Evolutionary conservation across 2,113 vertebrate genomes (phyloP).

Genomic region (Nerophis lumbriciformis): DNA sequence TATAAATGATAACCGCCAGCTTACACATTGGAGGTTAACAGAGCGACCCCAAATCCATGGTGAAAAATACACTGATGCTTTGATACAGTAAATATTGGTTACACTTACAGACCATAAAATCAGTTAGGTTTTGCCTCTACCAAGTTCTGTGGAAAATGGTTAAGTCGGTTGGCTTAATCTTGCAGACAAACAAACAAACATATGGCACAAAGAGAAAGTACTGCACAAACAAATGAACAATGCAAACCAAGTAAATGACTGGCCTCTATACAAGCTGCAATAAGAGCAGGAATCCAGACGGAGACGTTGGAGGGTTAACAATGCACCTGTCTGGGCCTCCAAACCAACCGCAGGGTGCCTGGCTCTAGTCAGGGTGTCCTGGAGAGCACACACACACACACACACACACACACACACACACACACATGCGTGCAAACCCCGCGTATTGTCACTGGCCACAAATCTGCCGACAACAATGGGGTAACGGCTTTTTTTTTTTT

Average conservation of each 20-base stretch:
- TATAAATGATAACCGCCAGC: too few species aligned
- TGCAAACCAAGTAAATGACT: too few species aligned
- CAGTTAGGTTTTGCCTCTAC: background rate
- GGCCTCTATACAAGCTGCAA: background rate
- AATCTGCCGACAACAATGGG: conserved; percentile 55
- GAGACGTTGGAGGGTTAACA: conserved; percentile 62
- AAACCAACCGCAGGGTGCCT: conserved; percentile 59
- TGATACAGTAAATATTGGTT: too few species aligned
- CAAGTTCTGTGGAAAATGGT: background rate
- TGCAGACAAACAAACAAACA: conserved; percentile 2
- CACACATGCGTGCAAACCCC: conserved; percentile 10
- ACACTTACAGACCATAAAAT: background rate
- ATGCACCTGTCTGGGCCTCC: conserved; percentile 66
- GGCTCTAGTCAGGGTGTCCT: conserved; percentile 35
- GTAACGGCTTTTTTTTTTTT: conserved; percentile 49
- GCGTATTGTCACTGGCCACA: conserved; percentile 43
- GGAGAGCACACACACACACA: conserved; percentile 24
- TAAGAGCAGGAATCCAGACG: conserved; percentile 15
- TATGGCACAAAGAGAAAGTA: conserved; percentile 6
- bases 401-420: conserved; percentile 26
- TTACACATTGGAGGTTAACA: too few species aligned
- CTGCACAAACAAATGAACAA: background rate
- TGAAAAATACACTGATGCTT: too few species aligned
- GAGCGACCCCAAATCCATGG: too few species aligned
- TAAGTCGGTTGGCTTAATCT: conserved; percentile 1